Evolutionary conservation across 2,797 vertebrate genomes (phyloP).

Genomic region (Ptychadena robeensis): DNA sequence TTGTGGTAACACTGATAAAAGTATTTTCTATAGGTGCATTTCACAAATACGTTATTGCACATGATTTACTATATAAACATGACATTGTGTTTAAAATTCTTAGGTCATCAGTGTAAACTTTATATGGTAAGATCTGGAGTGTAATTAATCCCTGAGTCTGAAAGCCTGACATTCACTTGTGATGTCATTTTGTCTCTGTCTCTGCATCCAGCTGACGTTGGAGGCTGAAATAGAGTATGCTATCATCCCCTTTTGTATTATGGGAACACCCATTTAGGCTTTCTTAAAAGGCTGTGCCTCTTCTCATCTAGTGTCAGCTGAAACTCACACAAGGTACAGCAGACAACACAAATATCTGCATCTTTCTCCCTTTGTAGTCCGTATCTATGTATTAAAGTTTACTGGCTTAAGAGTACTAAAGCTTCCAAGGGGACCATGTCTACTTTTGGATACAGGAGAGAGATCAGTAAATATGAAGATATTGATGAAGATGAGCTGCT

Average conservation of each 20-base stretch:
- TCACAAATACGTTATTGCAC: background rate
- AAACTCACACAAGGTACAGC: constrained; percentile 66
- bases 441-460: constrained; percentile 91
- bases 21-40: background rate
- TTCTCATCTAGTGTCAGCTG: constrained; percentile 80
- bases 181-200: constrained; percentile 94
- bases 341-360: constrained; percentile 11
- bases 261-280: constrained; percentile 77
- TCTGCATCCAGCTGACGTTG: constrained; percentile 85
- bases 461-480: constrained; percentile 96
- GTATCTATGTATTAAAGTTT: constrained; percentile 31
- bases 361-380: background rate
- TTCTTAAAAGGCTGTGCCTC: constrained; percentile 86
- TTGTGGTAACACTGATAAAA: background rate
- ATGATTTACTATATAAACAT: background rate
- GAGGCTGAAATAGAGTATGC: constrained; percentile 88
- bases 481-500: constrained; percentile 95
- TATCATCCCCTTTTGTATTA: constrained; percentile 85
- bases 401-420: constrained; percentile 63
- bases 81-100: background rate
- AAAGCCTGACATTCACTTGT: constrained; percentile 76
- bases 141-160: constrained; percentile 77
- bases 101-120: constrained; percentile 70
- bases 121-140: constrained; percentile 84
- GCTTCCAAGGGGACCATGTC: constrained; percentile 81